These are phyloP conservation scores for Borostomias antarcticus DNA, from an alignment of 2,797 vertebrate genomes.

Conservation along the genomic window DNA sequence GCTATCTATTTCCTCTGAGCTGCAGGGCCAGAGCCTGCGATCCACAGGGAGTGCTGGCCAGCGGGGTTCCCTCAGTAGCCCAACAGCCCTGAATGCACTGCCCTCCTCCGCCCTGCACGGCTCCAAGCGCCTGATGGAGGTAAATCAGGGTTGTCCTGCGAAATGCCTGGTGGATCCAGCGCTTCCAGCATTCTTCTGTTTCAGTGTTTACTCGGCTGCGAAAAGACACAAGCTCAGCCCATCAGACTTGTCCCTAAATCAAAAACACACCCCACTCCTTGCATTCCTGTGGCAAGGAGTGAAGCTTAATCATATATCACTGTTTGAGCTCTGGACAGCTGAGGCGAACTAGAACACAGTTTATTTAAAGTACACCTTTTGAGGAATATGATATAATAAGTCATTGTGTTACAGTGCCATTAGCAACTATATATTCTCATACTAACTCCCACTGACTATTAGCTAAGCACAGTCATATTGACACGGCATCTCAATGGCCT, in stretches of 20 bases:
- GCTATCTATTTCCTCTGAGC: constrained; percentile 59
- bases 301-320: not conserved
- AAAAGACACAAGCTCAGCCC: constrained; percentile 44
- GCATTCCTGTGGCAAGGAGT: constrained; percentile 49
- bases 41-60: constrained; percentile 36
- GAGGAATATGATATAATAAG: not conserved
- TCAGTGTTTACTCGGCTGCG: constrained; percentile 53
- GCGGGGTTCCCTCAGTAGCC: constrained; percentile 36
- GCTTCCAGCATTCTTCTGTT: constrained; percentile 29
- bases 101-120: constrained; percentile 52
- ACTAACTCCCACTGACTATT: not conserved
- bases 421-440: not conserved
- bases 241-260: constrained; percentile 54
- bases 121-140: constrained; percentile 57
- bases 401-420: not conserved
- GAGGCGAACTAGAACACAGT: constrained; percentile 8
- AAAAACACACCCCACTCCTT: constrained; percentile 34
- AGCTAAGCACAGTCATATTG: constrained; percentile 15
- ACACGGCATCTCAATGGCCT: constrained; percentile 18
- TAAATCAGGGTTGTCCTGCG: constrained; percentile 47
- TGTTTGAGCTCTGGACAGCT: not conserved
- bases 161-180: constrained; percentile 1
- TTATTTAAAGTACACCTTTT: constrained; percentile 14
- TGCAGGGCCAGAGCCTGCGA: constrained; percentile 71
- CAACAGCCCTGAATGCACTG: constrained; percentile 25